Conservation (phyloP, 2,888 invertebrate species). For the Nemotelus pantherinus region DNA sequence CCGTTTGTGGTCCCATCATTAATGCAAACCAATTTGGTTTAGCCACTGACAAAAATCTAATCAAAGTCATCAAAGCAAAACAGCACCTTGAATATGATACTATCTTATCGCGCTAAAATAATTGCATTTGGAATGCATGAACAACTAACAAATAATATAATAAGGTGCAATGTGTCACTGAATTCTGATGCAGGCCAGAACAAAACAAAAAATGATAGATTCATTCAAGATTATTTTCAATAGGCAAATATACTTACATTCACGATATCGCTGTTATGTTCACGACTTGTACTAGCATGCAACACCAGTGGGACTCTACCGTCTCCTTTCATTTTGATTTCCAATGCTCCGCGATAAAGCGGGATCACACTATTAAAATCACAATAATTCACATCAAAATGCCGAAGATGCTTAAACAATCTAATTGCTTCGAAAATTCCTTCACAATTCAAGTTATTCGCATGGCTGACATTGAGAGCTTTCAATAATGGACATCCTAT, state of each 20-base stretch:
- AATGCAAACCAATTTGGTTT: no score
- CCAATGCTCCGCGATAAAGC: background rate
- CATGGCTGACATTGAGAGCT: background rate
- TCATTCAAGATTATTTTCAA: no score
- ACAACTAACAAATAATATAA: background rate
- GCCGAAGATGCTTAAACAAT: background rate
- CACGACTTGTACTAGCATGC: background rate
- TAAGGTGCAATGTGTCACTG: no score
- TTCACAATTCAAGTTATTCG: background rate
- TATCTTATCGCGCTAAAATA: background rate
- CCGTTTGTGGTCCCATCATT: no score
- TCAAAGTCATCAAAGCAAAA: no score
- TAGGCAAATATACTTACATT: background rate
- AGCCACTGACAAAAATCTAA: no score
- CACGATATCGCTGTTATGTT: background rate
- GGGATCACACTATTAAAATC: background rate
- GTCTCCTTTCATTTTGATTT: background rate
- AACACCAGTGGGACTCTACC: background rate
- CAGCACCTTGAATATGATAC: no score
- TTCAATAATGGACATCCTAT: conserved; percentile 3
- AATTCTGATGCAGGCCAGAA: no score
- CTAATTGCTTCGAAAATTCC: background rate
- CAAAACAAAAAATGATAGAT: no score
- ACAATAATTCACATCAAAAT: conserved; percentile 3
- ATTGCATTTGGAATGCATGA: background rate